These are phyloP conservation scores for Holothuria leucospilota DNA, from an alignment of 53 echinoderm and acorn worm species.

Conservation along the genomic window DNA sequence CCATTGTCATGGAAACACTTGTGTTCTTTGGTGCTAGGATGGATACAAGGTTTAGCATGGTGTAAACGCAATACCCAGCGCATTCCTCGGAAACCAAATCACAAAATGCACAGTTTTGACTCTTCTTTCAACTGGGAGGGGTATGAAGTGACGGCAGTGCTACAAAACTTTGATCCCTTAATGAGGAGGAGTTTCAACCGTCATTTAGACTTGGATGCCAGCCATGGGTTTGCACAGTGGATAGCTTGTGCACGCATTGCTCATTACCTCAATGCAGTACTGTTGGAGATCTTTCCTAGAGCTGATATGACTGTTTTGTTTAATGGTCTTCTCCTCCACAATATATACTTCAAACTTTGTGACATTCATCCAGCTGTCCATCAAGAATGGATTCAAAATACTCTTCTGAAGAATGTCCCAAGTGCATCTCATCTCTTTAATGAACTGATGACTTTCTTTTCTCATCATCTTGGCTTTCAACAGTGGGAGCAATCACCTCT, in stretches of 20 bases:
- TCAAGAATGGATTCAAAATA: slow-evolving; percentile 13
- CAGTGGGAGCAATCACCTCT: too few species aligned
- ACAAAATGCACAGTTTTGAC: slow-evolving; percentile 17
- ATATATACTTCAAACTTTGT: slow-evolving; percentile 54
- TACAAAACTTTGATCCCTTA: slow-evolving; percentile 48
- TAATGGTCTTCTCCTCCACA: slow-evolving; percentile 79
- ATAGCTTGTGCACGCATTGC: slow-evolving; percentile 65
- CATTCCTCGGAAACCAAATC: neutral
- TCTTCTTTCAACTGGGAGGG: neutral
- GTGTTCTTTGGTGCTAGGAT: slow-evolving; percentile 62
- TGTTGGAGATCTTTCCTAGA: slow-evolving; percentile 57
- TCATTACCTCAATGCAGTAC: slow-evolving; percentile 67
- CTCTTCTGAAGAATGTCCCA: slow-evolving; percentile 17
- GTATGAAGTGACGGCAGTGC: slow-evolving; percentile 10
- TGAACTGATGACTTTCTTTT: slow-evolving; percentile 24
- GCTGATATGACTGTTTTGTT: slow-evolving; percentile 75
- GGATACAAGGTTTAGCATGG: slow-evolving; percentile 59
- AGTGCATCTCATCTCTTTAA: slow-evolving; percentile 14
- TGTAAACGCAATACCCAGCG: neutral
- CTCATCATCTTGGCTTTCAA: slow-evolving; percentile 22
- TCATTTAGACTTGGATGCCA: slow-evolving; percentile 59
- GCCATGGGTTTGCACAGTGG: slow-evolving; percentile 83
- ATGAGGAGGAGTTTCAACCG: neutral
- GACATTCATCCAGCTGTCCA: neutral
- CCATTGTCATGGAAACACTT: slow-evolving; percentile 49